Base-by-base conservation (phyloP, 2,113 vertebrate genomes). In the Calyptommatus sinebrachiatus region DNA sequence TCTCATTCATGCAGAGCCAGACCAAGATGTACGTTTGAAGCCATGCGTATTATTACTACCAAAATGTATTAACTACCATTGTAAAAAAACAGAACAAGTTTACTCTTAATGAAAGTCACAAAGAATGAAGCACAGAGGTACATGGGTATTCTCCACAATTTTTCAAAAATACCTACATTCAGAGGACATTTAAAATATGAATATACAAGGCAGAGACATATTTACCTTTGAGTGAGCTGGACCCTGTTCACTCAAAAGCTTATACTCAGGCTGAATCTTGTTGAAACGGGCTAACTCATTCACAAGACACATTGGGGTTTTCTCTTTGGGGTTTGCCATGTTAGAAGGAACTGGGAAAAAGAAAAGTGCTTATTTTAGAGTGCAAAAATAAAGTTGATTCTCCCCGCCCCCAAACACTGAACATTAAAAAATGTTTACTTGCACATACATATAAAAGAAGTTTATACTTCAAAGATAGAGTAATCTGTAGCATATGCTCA, bases 241-340 rank as follows among this genome's bases (percentile, higher is more conserved):
- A 86, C 97, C 97, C 93, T 97, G 95, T 92, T 99, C 97, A 94
- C 95, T 96, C 86, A 99, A 92, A 86, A 99, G 96, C 90, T 99
- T 98, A 93, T 97, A 98, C 89, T 98, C 95, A 1, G 97, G 97
- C 89, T 98, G 97, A 89, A 97, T 96, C 94, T 97, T 99, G 93
- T 97, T 98, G 94, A 97, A 99, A 96, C 96, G 96, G 95, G 97
- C 97, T 96, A 98, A 96, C 96, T 99, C 97, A 97, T 98, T 99
- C 96, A 98, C 97, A 94, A 99, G 95, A 97, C 96, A 98, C 96
- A 98, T 96, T 67, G 97, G 96, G 94, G 96, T 99, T 96, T 99
- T 99, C 97, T 98, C 97, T 97, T 98, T 98, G 96, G 97, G 96
- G 96, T 98, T 97, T 97, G 97, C 97, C 97, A 98, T 97, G 96